Evolutionary conservation across 2,888 invertebrate species (phyloP).

Genomic region (Ctenicera cuprea): DNA sequence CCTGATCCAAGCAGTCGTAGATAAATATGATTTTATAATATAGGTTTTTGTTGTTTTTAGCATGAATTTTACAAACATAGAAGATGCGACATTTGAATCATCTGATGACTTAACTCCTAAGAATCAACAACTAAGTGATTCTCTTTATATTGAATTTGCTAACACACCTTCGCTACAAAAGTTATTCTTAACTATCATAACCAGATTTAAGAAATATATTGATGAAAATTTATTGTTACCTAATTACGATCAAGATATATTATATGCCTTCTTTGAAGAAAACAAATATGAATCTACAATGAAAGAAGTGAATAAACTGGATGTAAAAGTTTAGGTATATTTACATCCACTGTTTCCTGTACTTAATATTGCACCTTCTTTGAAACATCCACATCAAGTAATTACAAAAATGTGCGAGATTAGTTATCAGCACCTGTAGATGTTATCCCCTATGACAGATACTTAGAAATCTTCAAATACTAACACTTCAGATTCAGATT

Average conservation of each 20-base stretch:
- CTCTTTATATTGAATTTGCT: background rate
- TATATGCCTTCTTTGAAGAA: no score
- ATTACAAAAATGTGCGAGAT: slow-evolving; percentile 35
- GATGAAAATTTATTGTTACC: no score
- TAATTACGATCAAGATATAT: no score
- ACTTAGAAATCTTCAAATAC: slow-evolving; percentile 37
- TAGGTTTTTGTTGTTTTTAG: slow-evolving; percentile 14
- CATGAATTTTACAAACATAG: slow-evolving; percentile 12
- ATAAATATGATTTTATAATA: slow-evolving; percentile 19
- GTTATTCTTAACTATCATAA: slow-evolving; percentile 7
- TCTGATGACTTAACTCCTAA: background rate
- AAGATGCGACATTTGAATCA: background rate
- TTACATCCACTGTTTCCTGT: slow-evolving; percentile 37
- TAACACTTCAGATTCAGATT: slow-evolving; percentile 37
- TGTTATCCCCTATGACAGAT: slow-evolving; percentile 32
- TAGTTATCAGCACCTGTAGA: slow-evolving; percentile 38
- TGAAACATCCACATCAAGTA: slow-evolving; percentile 41
- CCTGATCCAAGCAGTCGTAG: no score
- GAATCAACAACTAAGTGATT: background rate
- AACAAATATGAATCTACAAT: background rate
- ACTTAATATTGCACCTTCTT: slow-evolving; percentile 28
- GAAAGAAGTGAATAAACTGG: background rate
- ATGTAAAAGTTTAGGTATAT: background rate
- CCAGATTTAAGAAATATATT: slow-evolving; percentile 8
- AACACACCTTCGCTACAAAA: background rate